phyloP scores from a whole-genome alignment of 2,113 vertebrate genomes.

The Aleadryas rufinucha region DNA sequence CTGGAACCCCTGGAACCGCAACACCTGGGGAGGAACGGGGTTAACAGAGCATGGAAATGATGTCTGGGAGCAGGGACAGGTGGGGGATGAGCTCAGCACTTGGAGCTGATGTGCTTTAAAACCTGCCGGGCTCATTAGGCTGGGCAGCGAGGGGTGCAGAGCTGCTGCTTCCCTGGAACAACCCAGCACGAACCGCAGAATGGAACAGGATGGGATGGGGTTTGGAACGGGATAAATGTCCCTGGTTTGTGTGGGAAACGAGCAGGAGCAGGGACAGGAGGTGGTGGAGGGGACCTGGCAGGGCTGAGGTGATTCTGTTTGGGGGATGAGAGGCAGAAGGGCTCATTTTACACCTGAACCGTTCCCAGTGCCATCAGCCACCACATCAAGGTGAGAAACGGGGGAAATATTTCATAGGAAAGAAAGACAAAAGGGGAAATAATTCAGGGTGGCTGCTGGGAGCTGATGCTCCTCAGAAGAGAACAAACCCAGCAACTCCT shows the following conservation, averaged over 20 bases:
- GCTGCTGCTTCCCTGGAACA: background rate
- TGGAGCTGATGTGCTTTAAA: background rate
- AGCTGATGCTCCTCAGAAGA: background rate
- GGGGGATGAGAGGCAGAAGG: background rate
- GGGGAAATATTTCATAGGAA: background rate
- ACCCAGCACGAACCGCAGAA: background rate
- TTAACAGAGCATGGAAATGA: background rate
- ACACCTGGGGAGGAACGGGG: background rate
- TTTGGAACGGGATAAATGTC: background rate
- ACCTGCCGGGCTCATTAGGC: background rate
- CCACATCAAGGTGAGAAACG: background rate
- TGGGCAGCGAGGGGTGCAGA: background rate
- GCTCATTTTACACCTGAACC: background rate
- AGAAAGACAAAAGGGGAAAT: conserved; percentile 13
- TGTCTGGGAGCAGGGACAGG: background rate
- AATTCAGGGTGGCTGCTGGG: background rate
- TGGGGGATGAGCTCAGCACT: background rate
- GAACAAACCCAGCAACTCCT: background rate
- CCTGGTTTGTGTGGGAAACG: background rate
- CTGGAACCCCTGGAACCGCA: too few species aligned
- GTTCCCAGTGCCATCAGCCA: background rate
- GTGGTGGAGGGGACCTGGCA: background rate
- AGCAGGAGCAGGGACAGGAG: background rate
- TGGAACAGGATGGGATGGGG: background rate
- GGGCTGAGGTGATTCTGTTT: background rate